Evolutionary conservation across 2,113 vertebrate genomes (phyloP), one percentile per base, ranked within the genome.

Genomic region (Alethe diademata): DNA sequence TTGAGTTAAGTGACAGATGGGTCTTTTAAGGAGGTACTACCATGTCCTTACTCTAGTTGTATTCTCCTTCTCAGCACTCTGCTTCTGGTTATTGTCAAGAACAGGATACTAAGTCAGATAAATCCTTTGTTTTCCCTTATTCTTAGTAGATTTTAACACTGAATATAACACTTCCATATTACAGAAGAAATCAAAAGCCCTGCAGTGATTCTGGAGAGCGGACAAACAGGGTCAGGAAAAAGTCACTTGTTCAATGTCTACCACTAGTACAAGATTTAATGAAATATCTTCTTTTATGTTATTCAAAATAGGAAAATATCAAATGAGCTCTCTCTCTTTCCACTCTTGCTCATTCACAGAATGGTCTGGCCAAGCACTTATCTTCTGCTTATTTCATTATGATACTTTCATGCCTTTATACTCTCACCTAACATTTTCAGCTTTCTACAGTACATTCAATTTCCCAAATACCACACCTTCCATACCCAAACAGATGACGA

Each of bases 401-500:
- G 35, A 60, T 54, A 24, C 17, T 54, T 87, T 23, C 5, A 70
- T 2, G 9, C n/a, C 26, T 64, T 83, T 54, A 47, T 4, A 6
- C 7, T 4, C 33, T 42, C 23, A 67, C 26, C 35, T 67, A 84
- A 65, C 10, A 65, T 31, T 56, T 62, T 33, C 28, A 38, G 19
- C 51, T 78, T 74, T 75, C 51, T 36, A 22, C 23, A 43, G 11
- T 38, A 50, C 9, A 53, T 62, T 54, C 35, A 6, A 19, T 45
- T 74, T 71, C 61, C 35, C 38, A 78, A 53, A 71, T n/a, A 71
- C 11, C 20, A 58, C 23, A 78, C 7, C 14, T 86, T 81, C 38
- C 15, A 54, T 11, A 31, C 19, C 6, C 35, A 70, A 74, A 57
- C 0, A 8, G 42, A 61, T 36, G 19, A 54, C 0, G 4, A n/a